Evolutionary conservation across 2,113 vertebrate genomes (phyloP), one percentile per base, ranked within the genome.

Genomic region (Rhinichthys klamathensis): DNA sequence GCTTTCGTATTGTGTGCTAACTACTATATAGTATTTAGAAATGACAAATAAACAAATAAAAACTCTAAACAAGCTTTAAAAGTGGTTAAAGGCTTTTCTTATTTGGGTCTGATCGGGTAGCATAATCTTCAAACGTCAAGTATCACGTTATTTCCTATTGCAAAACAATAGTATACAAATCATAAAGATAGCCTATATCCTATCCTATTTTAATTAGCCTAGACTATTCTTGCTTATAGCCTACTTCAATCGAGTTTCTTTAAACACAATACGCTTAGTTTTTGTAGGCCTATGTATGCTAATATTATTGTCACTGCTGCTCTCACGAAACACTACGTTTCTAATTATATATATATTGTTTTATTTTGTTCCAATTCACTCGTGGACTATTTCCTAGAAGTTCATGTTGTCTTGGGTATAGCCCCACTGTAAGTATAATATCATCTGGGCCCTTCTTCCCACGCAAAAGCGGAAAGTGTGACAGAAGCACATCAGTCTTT

Each of bases 401-500:
- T 58, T 80, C 13, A 27, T 6, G 1, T 38, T 63, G 23, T 63
- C 3, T 63, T 80, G 69, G 35, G 21, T 51, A 13, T 3, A 25
- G 38, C 70, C 70, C n/a, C 30, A 74, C 23, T 6, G 67, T 23
- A 38, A 70, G 35, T 72, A 18, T 72, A 41, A 72, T n/a, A 60
- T 79, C 3, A 60, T 60, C 54, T 35, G 32, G 58, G 32, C 61
- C 23, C 15, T 21, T 63, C 58, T 21, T 63, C 58, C 35, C 77
- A 80, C 35, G 49, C 58, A 69, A 75, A 69, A 38, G 4, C 30
- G 63, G 18, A 61, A 70, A 27, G 49, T 61, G 54, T 35, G 32
- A 38, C n/a, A 82, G n/a, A 18, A 56, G 46, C 83, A 56, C 27
- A 69, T 85, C 76, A 54, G 77, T 78, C 61, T 87, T 77, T 75